Conservation (phyloP, 2,113 vertebrate species). For the Serinus canaria region DNA sequence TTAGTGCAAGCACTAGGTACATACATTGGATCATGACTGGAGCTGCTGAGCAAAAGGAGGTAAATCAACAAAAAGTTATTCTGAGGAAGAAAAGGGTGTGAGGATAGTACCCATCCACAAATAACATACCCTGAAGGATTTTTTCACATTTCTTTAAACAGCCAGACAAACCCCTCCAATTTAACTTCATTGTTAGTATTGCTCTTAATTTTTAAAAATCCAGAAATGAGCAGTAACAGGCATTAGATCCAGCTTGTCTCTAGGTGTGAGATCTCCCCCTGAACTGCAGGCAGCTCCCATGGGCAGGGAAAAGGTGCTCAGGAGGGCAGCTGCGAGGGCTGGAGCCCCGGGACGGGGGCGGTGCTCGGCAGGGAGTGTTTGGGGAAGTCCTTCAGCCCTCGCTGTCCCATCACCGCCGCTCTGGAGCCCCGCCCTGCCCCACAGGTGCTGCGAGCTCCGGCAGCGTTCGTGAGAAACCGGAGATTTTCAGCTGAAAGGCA, state of each 20-base stretch:
- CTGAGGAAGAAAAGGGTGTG: neutral
- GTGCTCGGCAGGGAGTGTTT: neutral
- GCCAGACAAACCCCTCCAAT: neutral
- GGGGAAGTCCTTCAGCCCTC: neutral
- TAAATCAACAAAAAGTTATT: neutral
- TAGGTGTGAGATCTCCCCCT: neutral
- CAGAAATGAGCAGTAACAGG: neutral
- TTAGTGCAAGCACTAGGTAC: neutral
- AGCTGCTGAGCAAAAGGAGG: neutral
- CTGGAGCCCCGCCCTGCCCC: neutral
- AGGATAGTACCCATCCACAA: neutral
- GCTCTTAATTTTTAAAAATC: neutral
- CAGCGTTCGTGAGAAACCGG: neutral
- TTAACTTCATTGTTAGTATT: neutral
- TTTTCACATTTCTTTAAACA: neutral
- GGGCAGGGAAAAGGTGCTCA: neutral
- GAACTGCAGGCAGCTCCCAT: neutral
- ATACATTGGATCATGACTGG: neutral
- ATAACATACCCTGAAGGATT: neutral
- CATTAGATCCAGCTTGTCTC: neutral
- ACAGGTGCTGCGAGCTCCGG: neutral
- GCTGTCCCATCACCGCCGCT: rapidly evolving
- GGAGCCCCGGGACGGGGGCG: neutral
- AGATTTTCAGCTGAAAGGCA: slow-evolving; percentile 25
- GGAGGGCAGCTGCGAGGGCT: too few species aligned